Base-by-base conservation (phyloP, 2,113 vertebrate genomes). In the Ursus arctos region DNA sequence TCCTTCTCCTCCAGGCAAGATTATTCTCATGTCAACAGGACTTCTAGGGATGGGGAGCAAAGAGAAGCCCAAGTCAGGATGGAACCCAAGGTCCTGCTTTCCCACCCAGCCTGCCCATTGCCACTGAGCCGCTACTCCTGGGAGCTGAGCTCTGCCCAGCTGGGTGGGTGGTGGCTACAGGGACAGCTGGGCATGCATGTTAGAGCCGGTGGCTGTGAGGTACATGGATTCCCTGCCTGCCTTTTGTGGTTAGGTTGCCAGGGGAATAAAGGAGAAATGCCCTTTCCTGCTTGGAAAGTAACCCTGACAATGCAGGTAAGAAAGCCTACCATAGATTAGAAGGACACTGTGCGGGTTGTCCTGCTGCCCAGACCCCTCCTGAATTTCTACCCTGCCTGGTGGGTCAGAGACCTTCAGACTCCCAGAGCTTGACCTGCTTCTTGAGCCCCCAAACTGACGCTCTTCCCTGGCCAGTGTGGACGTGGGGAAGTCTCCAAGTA, bases 401-500 rank as follows among this genome's bases (percentile, higher is more conserved):
- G 49, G 26, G 57, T 95, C 81, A 5, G 83, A 91, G 59, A 82
- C 43, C 57, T n/a, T 85, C 49, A 80, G 81, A 49, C 2, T 22
- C 3, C 51, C 16, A 5, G 63, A 43, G 49, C 36, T 67, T 67
- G 63, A 33, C 31, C 63, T 67, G 31, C 31, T 76, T 72, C 72
- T 59, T 76, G 69, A 95, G 47, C 9, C 43, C 40, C 49, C 49
- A 87, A 21, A 67, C 12, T 74, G 26, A 49, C n/a, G 67, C 94
- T 97, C 85, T 89, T 87, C 63, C 63, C 81, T 79, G 16, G 3
- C 95, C 99, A 99, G 99, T 0, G 99, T 99, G 77, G 99, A 99
- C 0, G 99, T 99, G 33, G 99, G 99, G 7, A 99, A 99, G 98
- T 99, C 99, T 83, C 99, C 99, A 0, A 99, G 99, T 0, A 99